These are phyloP conservation scores for Acanthosepion lycidas DNA, from an alignment of 2,888 invertebrate genomes.

Conservation along the genomic window DNA sequence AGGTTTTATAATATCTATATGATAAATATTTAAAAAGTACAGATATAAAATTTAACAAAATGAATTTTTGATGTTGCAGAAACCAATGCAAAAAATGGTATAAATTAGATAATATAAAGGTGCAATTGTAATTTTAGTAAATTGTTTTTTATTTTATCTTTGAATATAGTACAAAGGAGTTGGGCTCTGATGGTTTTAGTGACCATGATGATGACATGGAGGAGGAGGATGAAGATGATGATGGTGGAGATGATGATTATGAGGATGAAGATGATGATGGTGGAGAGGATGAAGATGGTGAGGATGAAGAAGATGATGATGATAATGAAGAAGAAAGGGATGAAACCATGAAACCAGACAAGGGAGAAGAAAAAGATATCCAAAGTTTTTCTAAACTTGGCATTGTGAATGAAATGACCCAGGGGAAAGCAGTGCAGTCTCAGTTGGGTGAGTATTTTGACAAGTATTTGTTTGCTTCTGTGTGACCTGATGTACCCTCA, in stretches of 20 bases:
- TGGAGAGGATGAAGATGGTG: conserved; percentile 79
- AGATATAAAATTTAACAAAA: too few relatives aligned
- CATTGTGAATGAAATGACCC: not conserved
- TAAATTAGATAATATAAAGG: too few relatives aligned
- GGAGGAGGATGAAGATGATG: not conserved
- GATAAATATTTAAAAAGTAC: too few relatives aligned
- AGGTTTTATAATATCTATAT: too few relatives aligned
- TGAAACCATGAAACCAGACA: not conserved
- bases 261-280: conserved; percentile 76
- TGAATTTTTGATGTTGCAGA: too few relatives aligned
- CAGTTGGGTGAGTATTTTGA: not conserved
- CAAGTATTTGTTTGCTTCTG: not conserved
- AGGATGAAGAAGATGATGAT: conserved; percentile 58
- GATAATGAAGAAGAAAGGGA: not conserved
- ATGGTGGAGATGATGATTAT: not conserved
- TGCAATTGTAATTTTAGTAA: too few relatives aligned
- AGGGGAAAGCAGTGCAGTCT: not conserved
- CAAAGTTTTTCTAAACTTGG: not conserved
- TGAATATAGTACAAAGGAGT: not conserved
- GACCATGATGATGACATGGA: not conserved
- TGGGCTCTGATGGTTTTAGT: conserved; percentile 15
- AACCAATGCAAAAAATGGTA: too few relatives aligned
- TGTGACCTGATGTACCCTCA: too few relatives aligned
- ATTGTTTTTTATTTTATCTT: not conserved
- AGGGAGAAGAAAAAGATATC: not conserved